Base-by-base conservation (phyloP, 1,140 invertebrate genomes). In the Saccostrea glomerata region DNA sequence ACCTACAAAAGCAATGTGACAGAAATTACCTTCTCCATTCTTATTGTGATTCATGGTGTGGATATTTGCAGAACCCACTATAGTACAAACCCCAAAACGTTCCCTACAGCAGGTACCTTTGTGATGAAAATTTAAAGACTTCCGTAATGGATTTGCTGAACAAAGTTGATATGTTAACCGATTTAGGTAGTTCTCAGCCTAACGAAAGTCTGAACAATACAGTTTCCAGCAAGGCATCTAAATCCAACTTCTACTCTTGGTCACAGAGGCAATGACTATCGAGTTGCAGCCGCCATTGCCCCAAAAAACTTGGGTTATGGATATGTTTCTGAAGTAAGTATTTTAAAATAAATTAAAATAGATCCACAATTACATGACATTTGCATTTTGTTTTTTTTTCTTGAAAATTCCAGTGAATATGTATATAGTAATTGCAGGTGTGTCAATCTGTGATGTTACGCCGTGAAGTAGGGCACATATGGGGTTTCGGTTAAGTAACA, bases 251-350 rank as follows among this genome's bases (percentile, higher is more conserved):
- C 36, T 82, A 25, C 73, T 23, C 73, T 30, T 17, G 73, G 25
- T 82, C 73, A 30, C 17, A 82, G 25, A 82, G 73, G 73, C 36
- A 82, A 82, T 82, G 73, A 82, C 11, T 82, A 82, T 15, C 23
- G 73, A 40, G 73, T 82, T 25, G 73, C 73, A 82, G 73, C 73
- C 17, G 23, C 73, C 36, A 40, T 82, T 25, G 73, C 73, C 5
- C 73, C 23, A 40, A 82, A 82, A 25, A 82, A 82, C 73, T 6
- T 82, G 85, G 82, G 85, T 84, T 89, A 90, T 60, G 85, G 88
- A 88, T 90, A 86, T 89, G 85, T 30, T 63, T 55, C 20, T 88
- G 23, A 84, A 77, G 87, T 40, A 85, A 84, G 86, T 85, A 66
- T 25, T 66, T 86, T 66, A 82, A 87, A 15, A 63, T 20, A 1